Evolutionary conservation across 2,113 vertebrate genomes (phyloP), one percentile per base, ranked within the genome.

Genomic region (Vidua chalybeata): DNA sequence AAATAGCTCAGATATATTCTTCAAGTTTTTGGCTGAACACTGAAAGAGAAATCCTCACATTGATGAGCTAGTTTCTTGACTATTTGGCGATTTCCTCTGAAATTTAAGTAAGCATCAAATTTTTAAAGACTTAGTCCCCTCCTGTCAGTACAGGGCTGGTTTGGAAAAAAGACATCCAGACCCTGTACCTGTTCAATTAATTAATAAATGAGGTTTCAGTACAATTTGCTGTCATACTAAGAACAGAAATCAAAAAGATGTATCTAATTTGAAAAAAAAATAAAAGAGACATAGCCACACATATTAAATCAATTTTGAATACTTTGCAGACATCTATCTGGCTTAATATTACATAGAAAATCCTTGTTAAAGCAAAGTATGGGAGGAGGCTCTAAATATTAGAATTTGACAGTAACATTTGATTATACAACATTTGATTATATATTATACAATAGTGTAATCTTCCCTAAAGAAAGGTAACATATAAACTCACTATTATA

Each of bases 11-110:
- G 99, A 99, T 97, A 99, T 99, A 96, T 99, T 99, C 98, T 99
- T 99, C 98, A 99, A 97, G 97, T 99, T 99, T 98, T 99, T 99
- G 64, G 99, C 99, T 95, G 99, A 99, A 97, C 99, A 99, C 99
- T 99, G 95, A 95, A 91, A 95, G 86, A 96, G 79, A 93, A 95
- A 55, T 91, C 68, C 76, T 93, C 84, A 59, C 9, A 68, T 35
- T 77, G 73, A 83, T 92, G 92, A 88, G 51, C 10, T 74, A 27
- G n/a, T 83, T 86, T 83, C 75, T 91, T 76, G 43, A 89, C 15
- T 83, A 27, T 51, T 39, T 56, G 58, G 41, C 0, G 1, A 54
- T 52, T 76, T 85, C 77, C 84, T 78, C 63, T 56, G 52, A 88
- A 85, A 85, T 74, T 58, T 39, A 92, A 84, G 58, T 52, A 86